Evolutionary conservation across 2,113 vertebrate species (phyloP).

Genomic region (Desmodus rotundus): DNA sequence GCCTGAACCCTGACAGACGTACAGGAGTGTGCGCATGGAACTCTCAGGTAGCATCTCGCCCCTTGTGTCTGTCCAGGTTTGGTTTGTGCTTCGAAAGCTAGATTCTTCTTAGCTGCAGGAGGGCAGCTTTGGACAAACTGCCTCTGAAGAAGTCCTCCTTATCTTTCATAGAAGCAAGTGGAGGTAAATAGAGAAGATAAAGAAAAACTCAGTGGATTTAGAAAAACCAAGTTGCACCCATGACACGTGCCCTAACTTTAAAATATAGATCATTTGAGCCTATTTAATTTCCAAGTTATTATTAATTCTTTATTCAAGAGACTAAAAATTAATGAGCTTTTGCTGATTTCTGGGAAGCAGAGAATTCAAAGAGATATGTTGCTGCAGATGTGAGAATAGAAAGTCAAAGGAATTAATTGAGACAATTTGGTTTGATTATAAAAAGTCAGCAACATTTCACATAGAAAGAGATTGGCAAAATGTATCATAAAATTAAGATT

Average conservation of each 20-base stretch:
- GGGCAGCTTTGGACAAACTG: not conserved
- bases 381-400: conserved; percentile 41
- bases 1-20: not conserved
- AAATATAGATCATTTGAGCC: conserved; percentile 58
- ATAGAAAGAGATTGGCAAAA: not conserved
- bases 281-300: conserved; percentile 64
- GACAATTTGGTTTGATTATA: not conserved
- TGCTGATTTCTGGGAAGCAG: conserved; percentile 53
- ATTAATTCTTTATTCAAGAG: conserved; percentile 67
- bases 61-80: not conserved
- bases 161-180: not conserved
- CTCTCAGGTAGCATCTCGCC: not conserved
- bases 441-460: not conserved
- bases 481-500: not conserved
- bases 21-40: too few species aligned
- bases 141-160: not conserved
- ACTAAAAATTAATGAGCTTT: conserved; percentile 68
- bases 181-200: conserved; percentile 20
- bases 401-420: conserved; percentile 50
- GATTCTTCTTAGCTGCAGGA: not conserved
- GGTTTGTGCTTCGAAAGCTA: not conserved
- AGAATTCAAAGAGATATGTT: conserved; percentile 52
- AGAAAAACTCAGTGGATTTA: conserved; percentile 38
- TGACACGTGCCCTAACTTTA: conserved; percentile 52
- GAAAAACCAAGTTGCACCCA: not conserved